Evolutionary conservation across 2,113 vertebrate species (phyloP), one percentile per base, ranked within the genome.

Genomic region (Castor canadensis): DNA sequence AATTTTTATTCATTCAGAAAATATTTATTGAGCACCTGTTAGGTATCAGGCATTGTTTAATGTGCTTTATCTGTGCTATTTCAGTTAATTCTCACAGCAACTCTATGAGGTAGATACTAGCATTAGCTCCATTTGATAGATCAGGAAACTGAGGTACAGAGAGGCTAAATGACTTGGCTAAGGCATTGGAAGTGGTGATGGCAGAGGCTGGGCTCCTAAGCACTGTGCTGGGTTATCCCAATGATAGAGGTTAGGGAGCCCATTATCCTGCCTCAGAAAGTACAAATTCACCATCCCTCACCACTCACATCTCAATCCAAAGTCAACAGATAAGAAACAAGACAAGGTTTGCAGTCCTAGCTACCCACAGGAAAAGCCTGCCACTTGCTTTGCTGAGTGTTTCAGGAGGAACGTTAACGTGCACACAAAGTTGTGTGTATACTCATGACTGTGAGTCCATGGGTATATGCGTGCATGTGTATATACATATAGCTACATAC

Each of bases 41-140:
- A 26, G 40, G 43, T 96, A 52, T 47, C 67, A 94, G 56, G 30
- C 79, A 73, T 94, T 88, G 67, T 52, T 94, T 88, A 79, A 90
- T 72, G 43, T 79, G 69, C 15, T 85, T 62, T 58, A 2, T 7
- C 32, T 43, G 10, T 76, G 19, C 75, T 15, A 38, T 60, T 80
- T 87, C 52, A 58, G 56, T 87, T 91, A 62, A 87, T 90, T 89
- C 58, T 89, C 76, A 58, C 26, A n/a, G 43, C 58, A 94, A 67
- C 32, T 72, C 47, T 76, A 9, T 26, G 45, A 85, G 30, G 24
- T 64, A 92, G 26, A 67, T 76, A 90, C 12, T 62, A 93, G 13
- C 45, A 49, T 76, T 49, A 88, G 16, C 35, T 76, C 32, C 43
- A 49, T 38, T 64, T 76, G 76, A 45, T 24, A 62, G 71, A 40